phyloP scores from a whole-genome alignment of 2,888 invertebrate species.

The Platycheirus albimanus region DNA sequence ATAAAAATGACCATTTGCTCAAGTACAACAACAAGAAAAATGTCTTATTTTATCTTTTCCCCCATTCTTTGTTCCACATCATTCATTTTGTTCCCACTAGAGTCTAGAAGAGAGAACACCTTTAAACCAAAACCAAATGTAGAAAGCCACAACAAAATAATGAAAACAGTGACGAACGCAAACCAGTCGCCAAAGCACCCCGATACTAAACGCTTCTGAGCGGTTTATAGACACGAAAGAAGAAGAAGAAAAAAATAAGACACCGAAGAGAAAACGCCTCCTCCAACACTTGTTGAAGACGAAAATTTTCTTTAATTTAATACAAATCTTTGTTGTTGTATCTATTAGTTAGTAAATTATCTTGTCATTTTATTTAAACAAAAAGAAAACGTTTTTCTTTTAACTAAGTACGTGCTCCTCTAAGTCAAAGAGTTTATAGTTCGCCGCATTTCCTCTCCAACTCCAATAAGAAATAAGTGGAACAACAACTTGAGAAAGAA shows the following conservation, averaged over 20 bases:
- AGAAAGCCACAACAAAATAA: constrained; percentile 41
- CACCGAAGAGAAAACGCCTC: constrained; percentile 63
- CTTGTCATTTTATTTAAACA: constrained; percentile 60
- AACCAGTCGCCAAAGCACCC: constrained; percentile 34
- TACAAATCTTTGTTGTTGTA: constrained; percentile 48
- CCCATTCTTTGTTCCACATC: constrained; percentile 28
- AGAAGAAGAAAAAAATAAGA: constrained; percentile 15
- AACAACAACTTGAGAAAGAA: constrained; percentile 39
- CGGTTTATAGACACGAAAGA: constrained; percentile 27
- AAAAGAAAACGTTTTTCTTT: constrained; percentile 47
- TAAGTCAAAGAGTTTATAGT: constrained; percentile 37
- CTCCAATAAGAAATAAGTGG: constrained; percentile 43
- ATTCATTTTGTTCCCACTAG: constrained; percentile 30
- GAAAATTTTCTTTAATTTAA: constrained; percentile 44
- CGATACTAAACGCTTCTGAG: constrained; percentile 12
- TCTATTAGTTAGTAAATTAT: constrained; percentile 44
- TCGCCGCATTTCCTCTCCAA: constrained; percentile 30
- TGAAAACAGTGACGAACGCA: constrained; percentile 66
- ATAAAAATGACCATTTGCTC: neutral
- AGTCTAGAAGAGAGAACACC: neutral
- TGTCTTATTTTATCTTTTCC: neutral
- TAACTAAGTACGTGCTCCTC: constrained; percentile 45
- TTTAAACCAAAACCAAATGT: constrained; percentile 10
- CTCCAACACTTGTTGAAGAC: constrained; percentile 71
- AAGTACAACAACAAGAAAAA: neutral